Percentiles rank a stretch among this genome's conserved stretches.
Evolutionary conservation across 2,888 invertebrate genomes (phyloP).

Genomic region (Stenoptilia bipunctidactyla): DNA sequence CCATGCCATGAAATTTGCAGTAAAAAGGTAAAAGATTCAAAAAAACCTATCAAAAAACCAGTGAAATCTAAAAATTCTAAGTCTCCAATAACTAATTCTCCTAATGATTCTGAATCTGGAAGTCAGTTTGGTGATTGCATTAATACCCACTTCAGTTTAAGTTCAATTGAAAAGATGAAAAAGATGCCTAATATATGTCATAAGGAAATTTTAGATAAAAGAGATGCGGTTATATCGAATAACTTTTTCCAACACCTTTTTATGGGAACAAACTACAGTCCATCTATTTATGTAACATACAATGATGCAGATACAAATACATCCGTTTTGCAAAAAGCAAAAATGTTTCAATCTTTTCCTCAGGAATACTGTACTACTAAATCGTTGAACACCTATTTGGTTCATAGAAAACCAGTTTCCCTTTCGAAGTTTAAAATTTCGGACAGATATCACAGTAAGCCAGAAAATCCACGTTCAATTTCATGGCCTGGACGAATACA

Average conservation of each 20-base stretch:
- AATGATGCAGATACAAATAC: conserved; percentile 52
- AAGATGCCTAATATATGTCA: conserved; percentile 23
- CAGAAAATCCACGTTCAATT: conserved; percentile 71
- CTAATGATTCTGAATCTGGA: conserved; percentile 31
- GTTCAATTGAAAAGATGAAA: conserved; percentile 31
- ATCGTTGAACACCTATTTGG: conserved; percentile 75
- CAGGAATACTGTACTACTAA: conserved; percentile 65
- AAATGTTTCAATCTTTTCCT: conserved; percentile 74
- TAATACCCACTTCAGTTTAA: conserved; percentile 34
- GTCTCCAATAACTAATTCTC: conserved; percentile 19
- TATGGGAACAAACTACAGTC: conserved; percentile 39
- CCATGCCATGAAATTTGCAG: conserved; percentile 46
- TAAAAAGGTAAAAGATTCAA: conserved; percentile 40
- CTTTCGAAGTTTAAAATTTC: conserved; percentile 79
- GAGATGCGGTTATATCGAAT: conserved; percentile 72
- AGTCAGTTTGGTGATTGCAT: conserved; percentile 59
- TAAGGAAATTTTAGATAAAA: conserved; percentile 69
- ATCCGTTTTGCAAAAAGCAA: conserved; percentile 77
- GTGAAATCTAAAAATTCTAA: conserved; percentile 28
- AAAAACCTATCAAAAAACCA: conserved; percentile 28
- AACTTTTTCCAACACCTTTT: conserved; percentile 81
- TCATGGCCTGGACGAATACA: conserved; percentile 73
- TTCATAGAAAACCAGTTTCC: conserved; percentile 78
- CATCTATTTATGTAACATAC: conserved; percentile 19
- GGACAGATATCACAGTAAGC: conserved; percentile 67